Percentiles rank a stretch among this genome's conserved stretches.
Conservation (phyloP, 2,888 invertebrate species). For the Hermaeophaga mercurialis region DNA sequence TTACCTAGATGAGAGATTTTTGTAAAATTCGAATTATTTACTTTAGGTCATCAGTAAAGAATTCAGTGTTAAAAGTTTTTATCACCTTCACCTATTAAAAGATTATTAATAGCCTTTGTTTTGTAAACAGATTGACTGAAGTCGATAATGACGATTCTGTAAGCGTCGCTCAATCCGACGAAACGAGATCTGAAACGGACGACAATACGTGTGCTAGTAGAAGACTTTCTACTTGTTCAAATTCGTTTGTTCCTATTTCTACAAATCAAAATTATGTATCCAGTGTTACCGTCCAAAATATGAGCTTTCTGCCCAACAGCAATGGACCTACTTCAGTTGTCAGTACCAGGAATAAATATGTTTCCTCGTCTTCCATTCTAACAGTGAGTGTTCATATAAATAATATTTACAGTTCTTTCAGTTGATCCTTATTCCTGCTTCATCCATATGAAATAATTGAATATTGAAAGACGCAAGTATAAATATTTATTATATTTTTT, state of each 20-base stretch:
- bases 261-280: conserved; percentile 39
- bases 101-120: too few relatives aligned
- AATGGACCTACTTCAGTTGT: conserved; percentile 19
- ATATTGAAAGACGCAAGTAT: too few relatives aligned
- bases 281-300: conserved; percentile 29
- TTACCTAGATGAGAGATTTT: too few relatives aligned
- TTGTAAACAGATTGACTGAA: conserved; percentile 81
- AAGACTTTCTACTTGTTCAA: conserved; percentile 39
- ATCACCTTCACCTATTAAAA: too few relatives aligned
- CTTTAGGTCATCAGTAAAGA: too few relatives aligned
- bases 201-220: conserved; percentile 48
- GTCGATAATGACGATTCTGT: conserved; percentile 71
- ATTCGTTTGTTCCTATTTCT: conserved; percentile 41
- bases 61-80: too few relatives aligned
- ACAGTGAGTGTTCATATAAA: conserved; percentile 7
- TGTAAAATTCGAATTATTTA: too few relatives aligned
- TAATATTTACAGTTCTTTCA: too few relatives aligned
- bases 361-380: conserved; percentile 22
- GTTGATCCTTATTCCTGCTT: too few relatives aligned
- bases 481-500: too few relatives aligned
- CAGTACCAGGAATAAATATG: conserved; percentile 26
- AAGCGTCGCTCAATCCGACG: conserved; percentile 64
- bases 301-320: conserved; percentile 23
- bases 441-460: too few relatives aligned
- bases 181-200: conserved; percentile 62